Percentiles rank a stretch among this genome's conserved stretches.
phyloP scores from a whole-genome alignment of 2,888 invertebrate genomes.

The Beris chalybata region DNA sequence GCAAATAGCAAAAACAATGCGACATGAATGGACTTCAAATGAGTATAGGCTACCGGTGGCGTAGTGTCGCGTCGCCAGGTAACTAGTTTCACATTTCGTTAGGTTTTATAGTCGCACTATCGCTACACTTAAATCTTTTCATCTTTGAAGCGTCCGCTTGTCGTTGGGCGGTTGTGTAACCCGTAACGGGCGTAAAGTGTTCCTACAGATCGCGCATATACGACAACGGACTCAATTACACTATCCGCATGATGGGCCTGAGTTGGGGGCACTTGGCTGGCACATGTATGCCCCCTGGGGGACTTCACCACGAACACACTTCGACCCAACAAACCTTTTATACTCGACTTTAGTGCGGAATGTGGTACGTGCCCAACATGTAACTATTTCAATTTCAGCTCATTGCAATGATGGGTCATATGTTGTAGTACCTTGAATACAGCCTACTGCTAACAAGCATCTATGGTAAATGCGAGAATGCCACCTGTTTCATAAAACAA shows the following conservation, averaged over 20 bases:
- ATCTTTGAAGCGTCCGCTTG: too few relatives aligned
- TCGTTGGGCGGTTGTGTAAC: too few relatives aligned
- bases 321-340: slow-evolving; percentile 19
- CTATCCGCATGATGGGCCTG: too few relatives aligned
- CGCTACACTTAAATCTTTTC: too few relatives aligned
- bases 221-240: too few relatives aligned
- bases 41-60: slow-evolving; percentile 15
- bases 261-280: not conserved
- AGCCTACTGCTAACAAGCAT: too few relatives aligned
- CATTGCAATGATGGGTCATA: too few relatives aligned
- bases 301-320: not conserved
- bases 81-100: slow-evolving; percentile 10
- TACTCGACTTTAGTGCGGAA: slow-evolving; percentile 21
- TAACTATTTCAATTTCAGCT: not conserved
- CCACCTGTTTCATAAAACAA: slow-evolving; percentile 27
- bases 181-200: too few relatives aligned
- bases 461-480: slow-evolving; percentile 6
- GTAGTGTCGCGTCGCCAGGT: slow-evolving; percentile 1
- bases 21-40: slow-evolving; percentile 28
- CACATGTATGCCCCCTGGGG: slow-evolving; percentile 19
- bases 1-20: slow-evolving; percentile 4
- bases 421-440: too few relatives aligned
- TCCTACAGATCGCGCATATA: too few relatives aligned
- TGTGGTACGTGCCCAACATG: slow-evolving; percentile 26
- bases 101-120: too few relatives aligned